These are phyloP conservation scores for Stichodactyla helianthus DNA, from an alignment of 64 coral and sea anemone species.

Conservation along the genomic window DNA sequence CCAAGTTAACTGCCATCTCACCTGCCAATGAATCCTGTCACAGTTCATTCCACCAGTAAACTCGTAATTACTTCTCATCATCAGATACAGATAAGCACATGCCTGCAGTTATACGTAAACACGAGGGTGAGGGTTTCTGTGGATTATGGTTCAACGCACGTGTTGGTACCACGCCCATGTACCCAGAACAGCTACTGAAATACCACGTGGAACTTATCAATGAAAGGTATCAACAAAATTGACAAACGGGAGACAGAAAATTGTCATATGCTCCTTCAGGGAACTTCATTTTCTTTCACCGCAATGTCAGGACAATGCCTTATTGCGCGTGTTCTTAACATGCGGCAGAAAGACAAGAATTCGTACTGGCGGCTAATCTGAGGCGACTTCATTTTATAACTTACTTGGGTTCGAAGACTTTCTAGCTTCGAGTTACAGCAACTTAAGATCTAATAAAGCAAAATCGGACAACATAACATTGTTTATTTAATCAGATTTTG, in stretches of 20 bases:
- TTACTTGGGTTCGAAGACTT: slow-evolving; percentile 84
- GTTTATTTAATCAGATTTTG: too few relatives aligned
- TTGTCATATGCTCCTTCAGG: too few relatives aligned
- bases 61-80: slow-evolving; percentile 99
- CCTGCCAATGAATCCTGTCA: slow-evolving; percentile 93
- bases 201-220: background rate
- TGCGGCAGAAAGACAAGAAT: background rate
- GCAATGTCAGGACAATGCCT: too few relatives aligned
- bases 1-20: slow-evolving; percentile 9
- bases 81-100: slow-evolving; percentile 76
- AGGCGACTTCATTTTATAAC: background rate
- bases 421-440: slow-evolving; percentile 89
- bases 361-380: background rate
- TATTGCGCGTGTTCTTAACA: too few relatives aligned
- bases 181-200: background rate
- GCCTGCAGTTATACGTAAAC: slow-evolving; percentile 28
- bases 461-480: background rate
- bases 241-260: too few relatives aligned
- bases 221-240: too few relatives aligned
- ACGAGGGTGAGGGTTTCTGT: background rate
- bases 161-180: background rate
- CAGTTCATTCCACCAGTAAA: slow-evolving; percentile 79
- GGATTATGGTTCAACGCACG: background rate
- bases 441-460: slow-evolving; percentile 62
- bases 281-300: too few relatives aligned